A percentile compares a stretch with the other conserved stretches of the same genome.
phyloP scores from a whole-genome alignment of 1,140 invertebrate species.

The Chrysomallon squamiferum region DNA sequence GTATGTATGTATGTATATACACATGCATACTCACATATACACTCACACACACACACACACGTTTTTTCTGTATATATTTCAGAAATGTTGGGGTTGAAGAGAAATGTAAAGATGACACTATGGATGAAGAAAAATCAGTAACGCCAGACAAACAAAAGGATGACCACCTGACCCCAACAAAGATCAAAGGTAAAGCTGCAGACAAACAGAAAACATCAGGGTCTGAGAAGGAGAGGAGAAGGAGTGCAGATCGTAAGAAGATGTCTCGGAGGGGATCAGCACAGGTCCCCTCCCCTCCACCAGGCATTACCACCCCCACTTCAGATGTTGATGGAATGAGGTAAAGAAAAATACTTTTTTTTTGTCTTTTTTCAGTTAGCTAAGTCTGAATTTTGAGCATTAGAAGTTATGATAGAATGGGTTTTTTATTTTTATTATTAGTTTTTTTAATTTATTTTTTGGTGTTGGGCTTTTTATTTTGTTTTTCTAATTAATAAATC shows the following conservation, averaged over 20 bases:
- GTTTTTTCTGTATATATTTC: no score
- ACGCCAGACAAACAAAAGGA: slow-evolving; percentile 55
- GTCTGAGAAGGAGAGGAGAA: slow-evolving; percentile 41
- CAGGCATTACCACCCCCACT: slow-evolving; percentile 50
- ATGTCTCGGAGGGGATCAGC: slow-evolving; percentile 39
- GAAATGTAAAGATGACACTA: slow-evolving; percentile 50
- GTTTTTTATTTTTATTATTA: no score
- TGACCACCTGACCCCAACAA: slow-evolving; percentile 44
- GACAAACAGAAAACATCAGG: slow-evolving; percentile 26
- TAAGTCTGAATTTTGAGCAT: no score
- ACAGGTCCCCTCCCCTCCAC: slow-evolving; percentile 45
- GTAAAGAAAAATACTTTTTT: no score
- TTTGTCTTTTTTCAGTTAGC: not conserved
- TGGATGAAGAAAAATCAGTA: slow-evolving; percentile 55
- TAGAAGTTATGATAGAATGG: no score
- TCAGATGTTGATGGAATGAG: slow-evolving; percentile 55
- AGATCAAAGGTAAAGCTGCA: slow-evolving; percentile 32
- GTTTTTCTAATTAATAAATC: no score
- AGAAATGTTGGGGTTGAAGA: slow-evolving; percentile 57
- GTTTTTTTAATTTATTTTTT: no score
- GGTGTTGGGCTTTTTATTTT: no score
- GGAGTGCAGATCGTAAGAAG: slow-evolving; percentile 48
- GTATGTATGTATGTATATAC: not conserved
- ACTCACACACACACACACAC: no score
- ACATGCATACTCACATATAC: not conserved